These are phyloP conservation scores for Astreopora myriophthalma DNA, from an alignment of 64 coral and sea anemone species.

Conservation along the genomic window DNA sequence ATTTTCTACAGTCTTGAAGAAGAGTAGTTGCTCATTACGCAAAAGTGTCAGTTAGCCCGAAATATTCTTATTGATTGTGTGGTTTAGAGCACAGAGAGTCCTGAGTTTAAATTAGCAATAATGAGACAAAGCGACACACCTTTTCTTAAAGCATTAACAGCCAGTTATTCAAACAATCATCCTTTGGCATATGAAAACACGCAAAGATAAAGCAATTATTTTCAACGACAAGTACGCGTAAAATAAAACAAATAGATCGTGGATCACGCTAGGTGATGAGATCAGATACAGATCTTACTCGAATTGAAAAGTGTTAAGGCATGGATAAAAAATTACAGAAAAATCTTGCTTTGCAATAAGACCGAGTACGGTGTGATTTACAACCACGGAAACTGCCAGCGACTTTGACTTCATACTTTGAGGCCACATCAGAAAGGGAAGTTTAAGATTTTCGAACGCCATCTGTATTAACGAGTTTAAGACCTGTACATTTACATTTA, in stretches of 20 bases:
- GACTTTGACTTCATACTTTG: too few relatives aligned
- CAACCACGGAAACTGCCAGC: background rate
- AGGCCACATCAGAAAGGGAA: too few relatives aligned
- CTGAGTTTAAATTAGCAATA: background rate
- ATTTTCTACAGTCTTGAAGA: too few relatives aligned
- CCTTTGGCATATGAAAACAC: background rate
- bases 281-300: background rate
- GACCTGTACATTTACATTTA: too few relatives aligned
- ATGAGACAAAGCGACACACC: background rate
- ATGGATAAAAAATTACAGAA: background rate
- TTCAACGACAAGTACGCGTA: background rate
- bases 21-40: too few relatives aligned
- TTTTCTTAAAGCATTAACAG: background rate
- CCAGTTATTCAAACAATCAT: constrained; percentile 19
- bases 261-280: background rate
- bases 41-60: background rate
- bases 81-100: background rate
- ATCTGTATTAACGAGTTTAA: too few relatives aligned
- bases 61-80: background rate
- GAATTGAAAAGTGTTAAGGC: background rate
- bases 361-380: background rate
- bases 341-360: background rate
- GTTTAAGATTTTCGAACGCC: too few relatives aligned
- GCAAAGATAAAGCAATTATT: background rate
- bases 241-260: background rate